Percentiles rank a stretch among this genome's conserved stretches.
Evolutionary conservation across 2,113 vertebrate species (phyloP).

Genomic region (Eudyptes chrysolophus): DNA sequence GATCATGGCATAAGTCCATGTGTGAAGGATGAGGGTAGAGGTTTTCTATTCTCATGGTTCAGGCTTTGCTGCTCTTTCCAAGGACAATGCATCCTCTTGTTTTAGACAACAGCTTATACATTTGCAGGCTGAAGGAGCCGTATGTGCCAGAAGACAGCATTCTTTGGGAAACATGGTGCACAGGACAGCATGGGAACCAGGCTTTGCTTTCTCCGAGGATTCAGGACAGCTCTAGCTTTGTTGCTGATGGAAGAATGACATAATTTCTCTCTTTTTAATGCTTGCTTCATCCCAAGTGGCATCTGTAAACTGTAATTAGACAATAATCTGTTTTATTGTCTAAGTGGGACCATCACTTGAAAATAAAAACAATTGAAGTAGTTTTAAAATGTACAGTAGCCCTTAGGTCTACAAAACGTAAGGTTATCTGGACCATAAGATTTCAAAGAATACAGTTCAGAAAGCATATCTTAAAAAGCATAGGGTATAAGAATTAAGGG

Average conservation of each 20-base stretch:
- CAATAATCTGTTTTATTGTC: background rate
- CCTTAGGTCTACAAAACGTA: background rate
- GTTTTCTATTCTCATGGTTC: background rate
- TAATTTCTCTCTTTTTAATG: background rate
- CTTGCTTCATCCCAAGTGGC: background rate
- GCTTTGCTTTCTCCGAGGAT: background rate
- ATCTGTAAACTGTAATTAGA: background rate
- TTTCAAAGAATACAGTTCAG: background rate
- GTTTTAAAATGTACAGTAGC: background rate
- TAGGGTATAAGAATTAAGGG: background rate
- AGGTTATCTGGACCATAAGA: background rate
- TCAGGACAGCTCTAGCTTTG: background rate
- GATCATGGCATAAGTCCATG: background rate
- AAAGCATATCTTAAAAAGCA: background rate
- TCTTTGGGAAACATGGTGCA: background rate
- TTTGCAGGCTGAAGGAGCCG: background rate
- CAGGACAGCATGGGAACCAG: background rate
- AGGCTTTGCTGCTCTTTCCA: background rate
- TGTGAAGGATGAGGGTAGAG: background rate
- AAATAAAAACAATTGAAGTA: background rate
- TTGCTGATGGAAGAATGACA: background rate
- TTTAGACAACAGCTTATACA: background rate
- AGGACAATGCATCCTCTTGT: background rate
- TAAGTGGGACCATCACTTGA: background rate
- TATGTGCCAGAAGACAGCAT: background rate